Percentiles rank a stretch among this genome's conserved stretches.
These are phyloP conservation scores for Podiceps cristatus DNA, from an alignment of 2,113 vertebrate species.

Conservation along the genomic window DNA sequence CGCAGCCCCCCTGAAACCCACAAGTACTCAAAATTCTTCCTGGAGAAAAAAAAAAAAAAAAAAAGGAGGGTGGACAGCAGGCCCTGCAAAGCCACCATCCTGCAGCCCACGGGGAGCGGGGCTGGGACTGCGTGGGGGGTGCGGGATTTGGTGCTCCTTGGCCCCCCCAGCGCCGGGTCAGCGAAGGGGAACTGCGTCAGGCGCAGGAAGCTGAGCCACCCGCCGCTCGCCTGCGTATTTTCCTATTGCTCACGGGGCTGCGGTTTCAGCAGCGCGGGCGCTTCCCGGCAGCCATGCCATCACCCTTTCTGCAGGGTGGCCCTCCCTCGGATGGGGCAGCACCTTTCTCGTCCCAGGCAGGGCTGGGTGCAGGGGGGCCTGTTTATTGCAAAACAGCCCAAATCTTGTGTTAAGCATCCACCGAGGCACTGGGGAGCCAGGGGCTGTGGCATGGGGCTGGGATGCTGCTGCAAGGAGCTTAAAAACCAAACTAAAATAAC, in stretches of 20 bases:
- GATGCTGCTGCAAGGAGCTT: neutral
- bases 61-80: too few relatives aligned
- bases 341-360: neutral
- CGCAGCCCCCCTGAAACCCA: rapidly evolving
- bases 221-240: neutral
- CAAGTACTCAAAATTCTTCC: neutral
- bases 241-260: neutral
- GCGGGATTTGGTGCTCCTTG: neutral
- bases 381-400: neutral
- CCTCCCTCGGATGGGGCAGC: neutral
- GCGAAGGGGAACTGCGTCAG: neutral
- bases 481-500: neutral
- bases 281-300: neutral
- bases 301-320: neutral
- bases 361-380: neutral
- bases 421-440: rapidly evolving
- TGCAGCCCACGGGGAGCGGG: rapidly evolving
- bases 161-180: neutral
- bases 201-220: neutral
- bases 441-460: neutral
- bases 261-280: neutral
- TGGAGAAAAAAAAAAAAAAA: neutral
- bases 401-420: neutral
- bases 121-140: rapidly evolving
- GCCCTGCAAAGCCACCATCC: neutral